Conservation (phyloP, 2,888 invertebrate genomes). For the Drosophila subsilvestris region DNA sequence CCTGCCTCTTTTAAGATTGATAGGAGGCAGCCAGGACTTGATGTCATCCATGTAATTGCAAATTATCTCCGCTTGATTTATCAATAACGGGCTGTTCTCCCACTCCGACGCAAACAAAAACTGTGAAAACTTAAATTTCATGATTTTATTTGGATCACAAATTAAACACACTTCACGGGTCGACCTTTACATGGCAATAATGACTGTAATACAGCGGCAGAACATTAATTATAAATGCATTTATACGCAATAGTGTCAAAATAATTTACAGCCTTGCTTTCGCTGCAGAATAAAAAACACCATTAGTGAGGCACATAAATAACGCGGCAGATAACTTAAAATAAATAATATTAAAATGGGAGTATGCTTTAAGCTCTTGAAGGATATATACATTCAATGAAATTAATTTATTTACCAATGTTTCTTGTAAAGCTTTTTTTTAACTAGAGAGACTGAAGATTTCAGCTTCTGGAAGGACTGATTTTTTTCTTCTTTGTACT, state of each 20-base stretch:
- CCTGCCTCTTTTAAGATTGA: conserved; percentile 22
- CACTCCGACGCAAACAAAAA: neutral
- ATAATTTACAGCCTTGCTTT: conserved; percentile 9
- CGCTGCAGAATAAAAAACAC: conserved; percentile 27
- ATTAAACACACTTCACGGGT: conserved; percentile 18
- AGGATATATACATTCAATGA: neutral
- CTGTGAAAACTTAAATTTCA: conserved; percentile 6
- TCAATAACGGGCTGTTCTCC: neutral
- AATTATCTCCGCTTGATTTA: conserved; percentile 27
- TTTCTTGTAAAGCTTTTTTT: too few species aligned
- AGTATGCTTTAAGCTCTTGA: neutral
- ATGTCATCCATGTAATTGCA: conserved; percentile 21
- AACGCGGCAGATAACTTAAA: conserved; percentile 19
- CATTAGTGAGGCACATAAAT: conserved; percentile 58
- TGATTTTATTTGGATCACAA: neutral
- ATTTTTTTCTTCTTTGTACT: too few species aligned
- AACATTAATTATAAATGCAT: too few species aligned
- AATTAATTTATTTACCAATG: neutral
- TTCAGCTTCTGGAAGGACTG: too few species aligned
- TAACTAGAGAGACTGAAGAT: too few species aligned
- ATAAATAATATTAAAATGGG: conserved; percentile 8
- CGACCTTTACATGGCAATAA: conserved; percentile 12
- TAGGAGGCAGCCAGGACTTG: conserved; percentile 6
- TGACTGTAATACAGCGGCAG: neutral
- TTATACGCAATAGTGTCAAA: conserved; percentile 36